phyloP scores from a whole-genome alignment of 2,113 vertebrate genomes.

The Indri indri region DNA sequence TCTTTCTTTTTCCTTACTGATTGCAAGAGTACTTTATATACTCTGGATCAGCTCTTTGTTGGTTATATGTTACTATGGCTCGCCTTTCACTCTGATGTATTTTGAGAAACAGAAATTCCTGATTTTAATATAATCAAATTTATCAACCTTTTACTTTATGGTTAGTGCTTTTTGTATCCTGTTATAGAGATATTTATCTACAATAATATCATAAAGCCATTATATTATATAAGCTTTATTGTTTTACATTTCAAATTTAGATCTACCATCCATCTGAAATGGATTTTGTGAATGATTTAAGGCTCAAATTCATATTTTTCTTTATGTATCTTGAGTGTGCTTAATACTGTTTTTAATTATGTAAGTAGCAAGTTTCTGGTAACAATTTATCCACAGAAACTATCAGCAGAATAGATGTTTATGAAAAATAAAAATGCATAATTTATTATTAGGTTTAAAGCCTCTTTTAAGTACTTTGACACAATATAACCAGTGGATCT shows the following conservation, averaged over 20 bases:
- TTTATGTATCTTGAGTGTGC: neutral
- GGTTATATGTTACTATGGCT: neutral
- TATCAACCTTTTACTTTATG: neutral
- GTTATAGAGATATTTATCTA: neutral
- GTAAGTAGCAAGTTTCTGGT: neutral
- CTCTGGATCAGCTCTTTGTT: neutral
- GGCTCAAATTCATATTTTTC: neutral
- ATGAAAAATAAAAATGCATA: neutral
- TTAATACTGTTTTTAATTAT: neutral
- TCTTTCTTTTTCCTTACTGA: neutral
- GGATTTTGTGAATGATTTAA: neutral
- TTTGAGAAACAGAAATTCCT: neutral
- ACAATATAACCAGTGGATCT: neutral
- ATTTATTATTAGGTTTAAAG: neutral
- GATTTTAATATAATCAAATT: neutral
- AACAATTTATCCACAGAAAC: neutral
- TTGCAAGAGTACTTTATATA: neutral
- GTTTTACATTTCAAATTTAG: neutral
- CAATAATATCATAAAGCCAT: neutral
- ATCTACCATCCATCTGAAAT: neutral
- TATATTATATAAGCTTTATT: neutral
- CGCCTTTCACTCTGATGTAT: neutral
- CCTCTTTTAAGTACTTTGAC: neutral
- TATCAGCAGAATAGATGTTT: neutral
- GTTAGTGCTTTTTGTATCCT: neutral